Evolutionary conservation across 2,888 invertebrate species (phyloP).

Genomic region (Caenorhabditis becei): DNA sequence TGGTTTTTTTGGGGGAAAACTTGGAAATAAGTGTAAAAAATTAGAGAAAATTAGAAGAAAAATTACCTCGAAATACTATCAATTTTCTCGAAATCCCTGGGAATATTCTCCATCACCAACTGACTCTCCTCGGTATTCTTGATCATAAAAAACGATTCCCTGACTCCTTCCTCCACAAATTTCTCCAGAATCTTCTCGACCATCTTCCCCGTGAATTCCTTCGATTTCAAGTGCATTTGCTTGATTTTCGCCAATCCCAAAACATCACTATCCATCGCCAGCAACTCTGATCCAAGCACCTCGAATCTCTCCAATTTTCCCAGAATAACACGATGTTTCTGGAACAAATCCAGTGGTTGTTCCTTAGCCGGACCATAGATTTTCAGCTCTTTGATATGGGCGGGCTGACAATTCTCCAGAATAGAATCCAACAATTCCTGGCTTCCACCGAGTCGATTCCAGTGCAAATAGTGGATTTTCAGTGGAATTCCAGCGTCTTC

Average conservation of each 20-base stretch:
- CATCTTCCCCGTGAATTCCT: constrained; percentile 1
- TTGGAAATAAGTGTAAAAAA: too few relatives aligned
- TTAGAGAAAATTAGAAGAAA: too few relatives aligned
- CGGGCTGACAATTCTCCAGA: constrained; percentile 2
- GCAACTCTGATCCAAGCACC: not conserved
- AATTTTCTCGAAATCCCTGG: not conserved
- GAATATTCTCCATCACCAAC: not conserved
- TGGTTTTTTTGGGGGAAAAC: too few relatives aligned
- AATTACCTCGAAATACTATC: not conserved
- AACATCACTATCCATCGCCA: constrained; percentile 6
- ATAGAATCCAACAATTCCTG: not conserved
- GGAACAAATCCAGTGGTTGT: not conserved
- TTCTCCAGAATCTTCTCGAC: constrained; percentile 7
- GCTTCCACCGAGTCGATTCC: not conserved
- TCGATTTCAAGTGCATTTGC: constrained; percentile 13
- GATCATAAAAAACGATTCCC: constrained; percentile 10
- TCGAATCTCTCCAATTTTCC: constrained; percentile 15
- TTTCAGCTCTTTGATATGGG: constrained; percentile 11
- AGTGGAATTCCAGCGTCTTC: not conserved
- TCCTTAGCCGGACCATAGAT: not conserved
- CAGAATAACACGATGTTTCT: not conserved
- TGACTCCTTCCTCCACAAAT: not conserved
- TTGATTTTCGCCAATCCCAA: not conserved
- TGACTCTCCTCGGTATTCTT: not conserved
- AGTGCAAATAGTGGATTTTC: not conserved